Evolutionary conservation across 2,797 vertebrate genomes (phyloP), one percentile per base, ranked within the genome.

Genomic region (Acrocephalus scirpaceus): DNA sequence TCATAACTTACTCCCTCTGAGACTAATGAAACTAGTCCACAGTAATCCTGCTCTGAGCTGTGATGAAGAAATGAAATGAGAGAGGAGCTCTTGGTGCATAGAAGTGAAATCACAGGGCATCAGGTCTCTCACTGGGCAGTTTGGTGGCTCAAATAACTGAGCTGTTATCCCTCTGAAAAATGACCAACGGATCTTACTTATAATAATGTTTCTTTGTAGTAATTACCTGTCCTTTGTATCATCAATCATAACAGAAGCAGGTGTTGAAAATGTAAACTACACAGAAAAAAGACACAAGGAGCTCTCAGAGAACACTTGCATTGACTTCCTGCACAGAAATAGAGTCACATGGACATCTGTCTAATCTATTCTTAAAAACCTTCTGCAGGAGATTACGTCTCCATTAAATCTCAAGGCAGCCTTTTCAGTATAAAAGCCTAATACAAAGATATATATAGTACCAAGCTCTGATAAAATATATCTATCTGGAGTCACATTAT

Each of bases 311-410:
- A 86, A 80, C 54, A 64, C 50, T 81, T 17, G 29, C 13, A 7
- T 60, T 16, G 2, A 86, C 61, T 86, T 91, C 66, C 70, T 84
- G 66, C 77, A 91, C 77, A 84, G 70, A 87, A 93, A 92, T 9
- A 94, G 58, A 51, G 61, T 83, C 76, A 72, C 66, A 38, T 2
- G 74, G 76, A 80, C 48, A 57, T 85, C 42, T 84, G 67, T 81
- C 81, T 92, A 65, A 92, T 62, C 77, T 92, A 34, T 42, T 87
- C 66, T 80, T 90, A 71, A 86, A 96, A 88, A 83, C 45, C 48
- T 89, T 64, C 77, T 58, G 58, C 45, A 71, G 65, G 38, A 94
- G 73, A 88, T 91, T 91, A 95, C 7, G 36, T 47, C 42, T 75
- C 47, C 34, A 61, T 75, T 89, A 96, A 89, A 93, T n/a, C 78